These are phyloP conservation scores for Coregonus suidteri DNA, from an alignment of 2,797 vertebrate species.

Conservation along the genomic window DNA sequence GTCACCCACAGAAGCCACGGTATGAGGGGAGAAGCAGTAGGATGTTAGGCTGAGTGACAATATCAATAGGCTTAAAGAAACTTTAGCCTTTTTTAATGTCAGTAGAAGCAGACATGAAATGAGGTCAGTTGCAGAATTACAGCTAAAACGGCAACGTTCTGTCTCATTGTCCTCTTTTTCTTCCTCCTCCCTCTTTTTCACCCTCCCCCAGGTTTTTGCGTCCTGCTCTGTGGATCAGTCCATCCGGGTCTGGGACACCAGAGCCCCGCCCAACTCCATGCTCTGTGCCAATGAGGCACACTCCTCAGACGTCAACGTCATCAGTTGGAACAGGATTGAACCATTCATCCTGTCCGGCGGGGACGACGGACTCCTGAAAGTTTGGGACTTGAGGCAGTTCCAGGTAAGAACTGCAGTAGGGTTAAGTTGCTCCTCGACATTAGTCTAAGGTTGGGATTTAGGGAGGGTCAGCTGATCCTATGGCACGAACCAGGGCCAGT, in stretches of 20 bases:
- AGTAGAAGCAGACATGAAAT: background rate
- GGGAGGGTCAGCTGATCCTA: no score
- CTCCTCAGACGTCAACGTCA: no score
- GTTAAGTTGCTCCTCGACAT: background rate
- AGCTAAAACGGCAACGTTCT: background rate
- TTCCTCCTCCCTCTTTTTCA: background rate
- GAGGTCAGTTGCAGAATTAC: background rate
- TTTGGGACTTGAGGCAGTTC: slow-evolving; percentile 64
- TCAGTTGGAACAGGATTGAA: no score
- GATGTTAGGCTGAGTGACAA: background rate
- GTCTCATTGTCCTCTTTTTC: no score
- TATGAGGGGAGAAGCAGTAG: slow-evolving; percentile 54
- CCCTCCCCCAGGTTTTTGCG: slow-evolving; percentile 81
- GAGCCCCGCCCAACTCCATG: slow-evolving; percentile 89
- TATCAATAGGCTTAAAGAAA: background rate
- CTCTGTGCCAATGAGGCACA: slow-evolving; percentile 79
- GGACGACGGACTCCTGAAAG: no score
- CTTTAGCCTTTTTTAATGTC: background rate
- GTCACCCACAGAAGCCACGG: slow-evolving; percentile 90
- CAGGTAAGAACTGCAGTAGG: slow-evolving; percentile 69
- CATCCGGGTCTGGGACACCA: slow-evolving; percentile 87
- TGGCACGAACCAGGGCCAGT: no score
- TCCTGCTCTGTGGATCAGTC: slow-evolving; percentile 90
- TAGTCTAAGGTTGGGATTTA: background rate
- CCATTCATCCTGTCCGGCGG: no score